Conservation (phyloP, 1,140 invertebrate genomes). For the Tyrophagus putrescentiae region DNA sequence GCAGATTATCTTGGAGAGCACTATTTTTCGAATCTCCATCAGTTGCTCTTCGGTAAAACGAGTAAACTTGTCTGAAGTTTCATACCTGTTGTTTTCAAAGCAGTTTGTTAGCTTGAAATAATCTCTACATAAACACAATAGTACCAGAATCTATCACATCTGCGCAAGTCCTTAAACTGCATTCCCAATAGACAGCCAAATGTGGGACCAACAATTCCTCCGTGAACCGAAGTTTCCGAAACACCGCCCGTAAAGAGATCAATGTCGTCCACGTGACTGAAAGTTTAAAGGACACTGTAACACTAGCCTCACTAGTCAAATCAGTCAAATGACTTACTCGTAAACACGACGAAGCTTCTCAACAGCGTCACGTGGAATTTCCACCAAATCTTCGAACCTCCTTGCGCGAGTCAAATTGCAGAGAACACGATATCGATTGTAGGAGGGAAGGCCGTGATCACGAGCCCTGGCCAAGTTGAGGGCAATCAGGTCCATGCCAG, state of each 20-base stretch:
- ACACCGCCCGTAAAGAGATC: constrained; percentile 43
- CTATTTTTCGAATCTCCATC: constrained; percentile 77
- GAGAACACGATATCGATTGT: constrained; percentile 43
- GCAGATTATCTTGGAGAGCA: constrained; percentile 76
- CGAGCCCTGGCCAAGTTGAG: constrained; percentile 50
- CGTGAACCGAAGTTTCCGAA: constrained; percentile 39
- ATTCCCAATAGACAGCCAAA: constrained; percentile 43
- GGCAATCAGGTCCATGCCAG: constrained; percentile 71
- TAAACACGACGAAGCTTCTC: constrained; percentile 35
- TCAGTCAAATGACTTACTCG: constrained; percentile 30
- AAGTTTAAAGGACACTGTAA: constrained; percentile 16
- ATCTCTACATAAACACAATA: not conserved
- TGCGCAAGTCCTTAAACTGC: constrained; percentile 47
- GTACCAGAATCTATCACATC: constrained; percentile 79
- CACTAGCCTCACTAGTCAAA: not conserved
- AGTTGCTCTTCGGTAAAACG: constrained; percentile 73
- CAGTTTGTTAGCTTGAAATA: not conserved
- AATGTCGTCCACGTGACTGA: constrained; percentile 44
- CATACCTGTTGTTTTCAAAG: constrained; percentile 49
- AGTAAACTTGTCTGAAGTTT: constrained; percentile 65
- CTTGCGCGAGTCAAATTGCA: constrained; percentile 44
- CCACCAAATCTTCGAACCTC: constrained; percentile 58
- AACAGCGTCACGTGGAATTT: constrained; percentile 44
- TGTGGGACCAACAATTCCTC: constrained; percentile 42
- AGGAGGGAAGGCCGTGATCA: constrained; percentile 47